Conservation (phyloP, 2,888 invertebrate genomes). For the Ophraella communa region DNA sequence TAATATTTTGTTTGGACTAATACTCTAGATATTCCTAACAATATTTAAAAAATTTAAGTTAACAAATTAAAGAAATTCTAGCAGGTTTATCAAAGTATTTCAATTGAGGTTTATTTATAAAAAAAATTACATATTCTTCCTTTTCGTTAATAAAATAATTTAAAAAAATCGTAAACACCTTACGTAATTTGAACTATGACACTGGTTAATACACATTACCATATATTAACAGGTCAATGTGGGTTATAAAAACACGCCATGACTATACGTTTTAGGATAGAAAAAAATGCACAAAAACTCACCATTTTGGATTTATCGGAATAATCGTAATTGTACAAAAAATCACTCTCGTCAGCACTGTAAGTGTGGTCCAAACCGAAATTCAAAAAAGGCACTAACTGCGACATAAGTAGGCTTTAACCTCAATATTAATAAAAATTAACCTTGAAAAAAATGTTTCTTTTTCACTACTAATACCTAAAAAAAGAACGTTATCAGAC, state of each 20-base stretch:
- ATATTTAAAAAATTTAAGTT: no score
- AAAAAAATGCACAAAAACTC: no score
- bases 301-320: slow-evolving; percentile 51
- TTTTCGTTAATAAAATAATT: no score
- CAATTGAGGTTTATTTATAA: no score
- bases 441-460: slow-evolving; percentile 9
- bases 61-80: no score
- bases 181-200: neutral
- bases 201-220: neutral
- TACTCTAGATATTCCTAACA: no score
- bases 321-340: slow-evolving; percentile 47
- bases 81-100: neutral
- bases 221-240: neutral
- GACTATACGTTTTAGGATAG: neutral
- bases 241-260: neutral
- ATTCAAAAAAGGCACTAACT: slow-evolving; percentile 66
- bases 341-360: slow-evolving; percentile 45
- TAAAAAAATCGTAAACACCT: neutral
- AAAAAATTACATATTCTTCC: no score
- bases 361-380: slow-evolving; percentile 54
- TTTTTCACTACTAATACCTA: slow-evolving; percentile 7
- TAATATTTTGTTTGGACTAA: no score
- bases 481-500: slow-evolving; percentile 16
- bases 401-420: slow-evolving; percentile 65
- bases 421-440: neutral